Base-by-base conservation (phyloP, 2,888 invertebrate species). In the Conops quadrifasciatus region DNA sequence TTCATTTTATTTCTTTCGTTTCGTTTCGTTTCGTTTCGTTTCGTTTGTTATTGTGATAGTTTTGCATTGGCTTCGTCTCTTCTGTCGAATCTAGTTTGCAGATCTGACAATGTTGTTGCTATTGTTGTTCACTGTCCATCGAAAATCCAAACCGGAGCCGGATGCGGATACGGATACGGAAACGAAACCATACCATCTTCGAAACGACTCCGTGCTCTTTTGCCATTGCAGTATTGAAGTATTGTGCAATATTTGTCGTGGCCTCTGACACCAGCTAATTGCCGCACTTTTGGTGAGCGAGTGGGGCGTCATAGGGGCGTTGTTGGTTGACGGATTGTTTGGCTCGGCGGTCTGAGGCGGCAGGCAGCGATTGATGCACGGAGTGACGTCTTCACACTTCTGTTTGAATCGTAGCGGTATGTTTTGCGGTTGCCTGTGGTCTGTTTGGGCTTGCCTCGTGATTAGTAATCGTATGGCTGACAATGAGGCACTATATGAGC, bases 171-270 rank as follows among this genome's bases (percentile, higher is more conserved):
- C 68, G 69, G 72, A 67, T 71, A 58, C 75, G 70, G 71, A 77
- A n/a, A n/a, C n/a, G n/a, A n/a, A n/a, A n/a, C n/a, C n/a, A n/a
- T n/a, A n/a, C n/a, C n/a, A n/a, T n/a, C n/a, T n/a, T n/a, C n/a
- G n/a, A n/a, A n/a, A n/a, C n/a, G n/a, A n/a, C n/a, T n/a, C n/a
- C n/a, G n/a, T n/a, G n/a, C n/a, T n/a, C n/a, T n/a, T n/a, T n/a
- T n/a, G 78, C 76, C 77, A 78, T 79, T 79, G 78, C 78, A 76
- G 76, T 78, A 78, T 79, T 79, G 76, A 75, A 75, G 74, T 78
- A 79, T 79, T 79, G 78, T 78, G 78, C n/a, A n/a, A n/a, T n/a
- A n/a, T 78, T 76, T 79, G 79, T 78, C 79, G 78, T 75, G 77
- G 74, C 75, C 75, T 75, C 73, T 74, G 79, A 77, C 78, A 76